These are phyloP conservation scores for Casuarius casuarius DNA, from an alignment of 2,113 vertebrate species.

Conservation along the genomic window DNA sequence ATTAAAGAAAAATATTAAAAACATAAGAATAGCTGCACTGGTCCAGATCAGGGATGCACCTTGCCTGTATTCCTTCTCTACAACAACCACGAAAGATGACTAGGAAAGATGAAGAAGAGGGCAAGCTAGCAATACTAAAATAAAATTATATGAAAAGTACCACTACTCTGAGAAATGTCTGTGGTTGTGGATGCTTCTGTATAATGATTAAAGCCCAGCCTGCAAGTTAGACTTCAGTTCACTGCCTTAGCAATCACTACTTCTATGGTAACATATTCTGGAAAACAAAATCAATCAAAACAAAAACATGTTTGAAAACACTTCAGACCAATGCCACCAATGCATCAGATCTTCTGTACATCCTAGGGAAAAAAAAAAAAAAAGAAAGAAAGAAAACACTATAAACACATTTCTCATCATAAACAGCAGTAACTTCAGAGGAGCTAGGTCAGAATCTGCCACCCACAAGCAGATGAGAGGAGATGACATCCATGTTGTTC, in stretches of 20 bases:
- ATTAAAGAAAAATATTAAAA: not conserved
- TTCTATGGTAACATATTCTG: not conserved
- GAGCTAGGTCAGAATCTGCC: not conserved
- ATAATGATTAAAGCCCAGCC: not conserved
- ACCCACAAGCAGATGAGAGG: not conserved
- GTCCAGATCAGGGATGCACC: not conserved
- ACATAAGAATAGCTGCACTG: not conserved
- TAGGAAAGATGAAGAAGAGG: not conserved
- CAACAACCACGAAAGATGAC: not conserved
- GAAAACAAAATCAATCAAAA: not conserved
- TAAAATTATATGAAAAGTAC: not conserved
- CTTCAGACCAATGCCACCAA: not conserved
- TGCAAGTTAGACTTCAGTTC: not conserved
- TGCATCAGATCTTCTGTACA: not conserved
- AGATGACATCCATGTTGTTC: not conserved
- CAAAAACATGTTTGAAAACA: not conserved
- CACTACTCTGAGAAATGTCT: not conserved
- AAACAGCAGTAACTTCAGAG: not conserved
- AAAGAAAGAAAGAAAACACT: not conserved
- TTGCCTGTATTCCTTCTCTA: not conserved
- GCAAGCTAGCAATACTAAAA: not conserved
- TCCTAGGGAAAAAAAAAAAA: not conserved
- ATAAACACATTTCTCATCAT: not conserved
- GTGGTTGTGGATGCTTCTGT: fast-evolving
- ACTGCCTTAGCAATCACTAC: not conserved